Conservation (phyloP, 2,113 vertebrate genomes). For the Thryonomys swinderianus region DNA sequence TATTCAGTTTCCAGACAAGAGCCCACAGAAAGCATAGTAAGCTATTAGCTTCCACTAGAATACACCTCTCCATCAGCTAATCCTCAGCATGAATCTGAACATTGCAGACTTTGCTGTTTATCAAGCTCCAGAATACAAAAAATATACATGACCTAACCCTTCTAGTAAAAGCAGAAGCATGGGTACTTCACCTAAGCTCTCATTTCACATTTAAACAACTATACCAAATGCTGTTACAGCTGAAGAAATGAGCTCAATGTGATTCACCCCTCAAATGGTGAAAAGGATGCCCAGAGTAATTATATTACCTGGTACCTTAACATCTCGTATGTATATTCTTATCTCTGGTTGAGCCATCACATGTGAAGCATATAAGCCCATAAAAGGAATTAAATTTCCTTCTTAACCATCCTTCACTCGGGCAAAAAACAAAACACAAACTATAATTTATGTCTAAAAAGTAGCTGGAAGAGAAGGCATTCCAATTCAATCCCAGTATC, state of each 20-base stretch:
- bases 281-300: conserved; percentile 55
- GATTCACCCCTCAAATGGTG: conserved; percentile 55
- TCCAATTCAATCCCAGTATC: conserved; percentile 43
- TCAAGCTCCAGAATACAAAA: conserved; percentile 47
- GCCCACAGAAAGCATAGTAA: conserved; percentile 25
- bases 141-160: neutral
- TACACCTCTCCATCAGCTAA: neutral
- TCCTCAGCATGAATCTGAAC: conserved; percentile 9
- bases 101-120: neutral
- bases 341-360: conserved; percentile 58
- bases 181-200: conserved; percentile 28
- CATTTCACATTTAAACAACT: conserved; percentile 57
- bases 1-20: neutral
- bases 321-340: conserved; percentile 63
- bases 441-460: conserved; percentile 46
- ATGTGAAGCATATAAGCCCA: conserved; percentile 64
- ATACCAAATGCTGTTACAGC: conserved; percentile 60
- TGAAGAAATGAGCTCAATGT: conserved; percentile 59
- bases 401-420: conserved; percentile 34
- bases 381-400: conserved; percentile 67
- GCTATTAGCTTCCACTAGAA: conserved; percentile 3
- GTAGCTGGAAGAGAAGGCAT: conserved; percentile 5
- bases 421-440: neutral
- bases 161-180: conserved; percentile 2
- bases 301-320: conserved; percentile 62